Evolutionary conservation across 2,888 invertebrate genomes (phyloP).

Genomic region (Geophilus truncorum): DNA sequence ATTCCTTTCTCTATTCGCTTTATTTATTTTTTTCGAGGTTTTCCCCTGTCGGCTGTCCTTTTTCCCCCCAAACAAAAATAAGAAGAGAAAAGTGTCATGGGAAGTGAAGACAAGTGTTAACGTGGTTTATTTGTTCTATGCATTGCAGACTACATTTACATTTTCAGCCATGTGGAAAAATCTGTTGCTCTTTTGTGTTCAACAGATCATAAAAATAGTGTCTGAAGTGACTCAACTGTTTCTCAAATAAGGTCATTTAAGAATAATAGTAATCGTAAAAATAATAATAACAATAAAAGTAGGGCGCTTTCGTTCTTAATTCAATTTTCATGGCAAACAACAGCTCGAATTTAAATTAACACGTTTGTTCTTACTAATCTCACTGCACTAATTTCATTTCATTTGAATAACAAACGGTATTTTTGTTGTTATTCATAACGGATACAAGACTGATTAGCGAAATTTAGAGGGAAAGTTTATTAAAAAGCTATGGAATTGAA

Average conservation of each 20-base stretch:
- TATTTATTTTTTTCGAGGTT: neutral
- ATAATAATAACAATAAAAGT: neutral
- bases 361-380: neutral
- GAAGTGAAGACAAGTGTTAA: neutral
- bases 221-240: neutral
- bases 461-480: neutral
- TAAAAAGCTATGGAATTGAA: neutral
- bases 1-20: neutral
- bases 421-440: neutral
- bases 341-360: neutral
- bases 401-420: neutral
- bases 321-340: neutral
- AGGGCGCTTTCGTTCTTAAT: neutral
- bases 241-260: neutral
- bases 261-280: neutral
- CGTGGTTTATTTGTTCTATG: neutral
- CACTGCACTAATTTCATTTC: neutral
- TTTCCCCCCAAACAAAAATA: no score
- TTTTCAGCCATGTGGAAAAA: neutral
- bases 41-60: neutral
- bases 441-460: neutral
- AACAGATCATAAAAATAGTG: neutral
- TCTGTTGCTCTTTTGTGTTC: neutral
- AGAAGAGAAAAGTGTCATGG: no score
- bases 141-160: neutral